These are phyloP conservation scores for Mus pahari DNA, from an alignment of 2,113 vertebrate species.

Conservation along the genomic window DNA sequence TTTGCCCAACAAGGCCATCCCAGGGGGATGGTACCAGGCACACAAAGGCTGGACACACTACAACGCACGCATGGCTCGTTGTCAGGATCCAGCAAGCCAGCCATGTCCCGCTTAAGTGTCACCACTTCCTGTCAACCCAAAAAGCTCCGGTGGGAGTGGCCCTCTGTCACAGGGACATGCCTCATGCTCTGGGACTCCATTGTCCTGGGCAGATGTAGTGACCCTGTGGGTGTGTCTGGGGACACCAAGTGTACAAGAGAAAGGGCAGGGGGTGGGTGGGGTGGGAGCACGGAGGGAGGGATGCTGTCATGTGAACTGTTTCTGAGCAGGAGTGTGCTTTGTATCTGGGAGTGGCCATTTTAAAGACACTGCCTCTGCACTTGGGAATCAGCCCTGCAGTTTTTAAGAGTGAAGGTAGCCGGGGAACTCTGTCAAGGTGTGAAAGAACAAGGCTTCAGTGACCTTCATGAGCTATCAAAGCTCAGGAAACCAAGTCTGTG, in stretches of 20 bases:
- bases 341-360: neutral
- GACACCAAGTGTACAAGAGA: constrained; percentile 52
- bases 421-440: neutral
- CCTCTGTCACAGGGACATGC: constrained; percentile 90
- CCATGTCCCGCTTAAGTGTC: constrained; percentile 94
- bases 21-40: constrained; percentile 71
- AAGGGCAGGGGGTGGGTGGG: constrained; percentile 31
- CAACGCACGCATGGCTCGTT: constrained; percentile 92
- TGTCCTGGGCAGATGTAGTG: constrained; percentile 87
- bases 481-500: neutral
- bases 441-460: neutral
- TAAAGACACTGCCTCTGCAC: accelerated
- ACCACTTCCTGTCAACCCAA: constrained; percentile 90
- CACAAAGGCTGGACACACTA: constrained; percentile 90
- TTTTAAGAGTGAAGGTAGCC: neutral
- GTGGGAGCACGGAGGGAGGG: neutral
- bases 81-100: constrained; percentile 95
- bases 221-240: constrained; percentile 83
- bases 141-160: constrained; percentile 89
- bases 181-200: constrained; percentile 89
- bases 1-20: constrained; percentile 88
- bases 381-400: neutral
- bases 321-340: neutral
- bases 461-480: neutral
- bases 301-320: neutral